Conservation (phyloP, 2,113 vertebrate species). For the Cichladusa arquata region DNA sequence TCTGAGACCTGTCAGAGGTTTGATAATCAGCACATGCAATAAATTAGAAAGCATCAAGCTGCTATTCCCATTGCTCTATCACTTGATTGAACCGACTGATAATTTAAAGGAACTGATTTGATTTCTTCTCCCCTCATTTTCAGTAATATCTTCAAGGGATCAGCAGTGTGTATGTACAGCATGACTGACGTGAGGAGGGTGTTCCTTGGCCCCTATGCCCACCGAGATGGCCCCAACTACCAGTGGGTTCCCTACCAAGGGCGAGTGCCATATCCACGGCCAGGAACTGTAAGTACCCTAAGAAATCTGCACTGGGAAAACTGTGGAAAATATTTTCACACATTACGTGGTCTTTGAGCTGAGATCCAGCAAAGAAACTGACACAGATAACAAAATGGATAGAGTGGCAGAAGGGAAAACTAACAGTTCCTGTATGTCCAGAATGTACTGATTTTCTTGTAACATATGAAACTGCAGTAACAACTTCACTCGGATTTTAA, state of each 20-base stretch:
- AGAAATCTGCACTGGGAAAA: neutral
- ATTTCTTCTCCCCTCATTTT: neutral
- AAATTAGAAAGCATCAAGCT: slow-evolving; percentile 14
- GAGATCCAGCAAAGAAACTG: neutral
- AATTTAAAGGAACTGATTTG: neutral
- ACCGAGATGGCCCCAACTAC: slow-evolving; percentile 94
- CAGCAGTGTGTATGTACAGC: slow-evolving; percentile 95
- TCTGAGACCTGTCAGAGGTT: neutral
- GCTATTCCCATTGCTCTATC: neutral
- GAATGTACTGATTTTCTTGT: neutral
- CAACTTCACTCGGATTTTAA: neutral
- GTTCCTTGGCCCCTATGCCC: slow-evolving; percentile 93
- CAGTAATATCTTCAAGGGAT: slow-evolving; percentile 98
- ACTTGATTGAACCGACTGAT: neutral
- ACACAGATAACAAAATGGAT: neutral
- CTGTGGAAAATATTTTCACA: neutral
- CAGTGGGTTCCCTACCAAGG: slow-evolving; percentile 97
- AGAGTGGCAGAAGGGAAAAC: neutral
- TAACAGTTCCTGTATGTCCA: neutral
- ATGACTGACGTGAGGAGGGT: slow-evolving; percentile 95
- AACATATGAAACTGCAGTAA: neutral
- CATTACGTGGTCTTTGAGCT: neutral
- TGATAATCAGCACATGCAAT: neutral
- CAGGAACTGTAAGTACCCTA: slow-evolving; percentile 89
- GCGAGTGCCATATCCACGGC: slow-evolving; percentile 93